Evolutionary conservation across 2,888 invertebrate genomes (phyloP).

Genomic region (Pogonocherus hispidulus): DNA sequence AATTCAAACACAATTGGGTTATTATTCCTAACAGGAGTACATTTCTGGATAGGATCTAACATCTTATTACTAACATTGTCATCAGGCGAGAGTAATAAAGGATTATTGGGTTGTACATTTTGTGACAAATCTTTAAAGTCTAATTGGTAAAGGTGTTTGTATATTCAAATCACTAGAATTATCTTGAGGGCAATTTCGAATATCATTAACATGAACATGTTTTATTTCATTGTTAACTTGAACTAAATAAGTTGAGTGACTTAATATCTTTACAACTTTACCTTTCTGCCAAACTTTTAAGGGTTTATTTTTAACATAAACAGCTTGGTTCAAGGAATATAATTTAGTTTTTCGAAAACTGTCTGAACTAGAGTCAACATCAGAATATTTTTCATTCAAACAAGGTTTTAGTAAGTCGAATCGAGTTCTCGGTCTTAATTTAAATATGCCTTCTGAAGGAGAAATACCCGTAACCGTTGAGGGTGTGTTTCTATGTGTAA

Average conservation of each 20-base stretch:
- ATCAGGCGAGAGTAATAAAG: neutral
- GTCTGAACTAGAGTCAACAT: neutral
- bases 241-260: conserved; percentile 26
- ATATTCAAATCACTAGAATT: neutral
- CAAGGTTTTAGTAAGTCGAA: conserved; percentile 36
- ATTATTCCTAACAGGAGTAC: neutral
- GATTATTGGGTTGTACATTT: neutral
- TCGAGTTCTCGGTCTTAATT: conserved; percentile 34
- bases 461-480: conserved; percentile 16
- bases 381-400: neutral
- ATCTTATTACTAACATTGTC: neutral
- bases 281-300: conserved; percentile 26
- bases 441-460: conserved; percentile 28
- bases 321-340: neutral
- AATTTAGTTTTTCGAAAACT: conserved; percentile 7
- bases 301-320: conserved; percentile 32
- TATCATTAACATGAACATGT: conserved; percentile 18
- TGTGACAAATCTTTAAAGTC: neutral
- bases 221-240: conserved; percentile 10
- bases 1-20: neutral
- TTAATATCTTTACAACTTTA: conserved; percentile 21
- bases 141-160: too few species aligned
- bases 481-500: conserved; percentile 35
- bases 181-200: neutral
- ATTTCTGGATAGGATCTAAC: neutral